phyloP scores from a whole-genome alignment of 2,888 invertebrate species.

The Erebia aethiops region DNA sequence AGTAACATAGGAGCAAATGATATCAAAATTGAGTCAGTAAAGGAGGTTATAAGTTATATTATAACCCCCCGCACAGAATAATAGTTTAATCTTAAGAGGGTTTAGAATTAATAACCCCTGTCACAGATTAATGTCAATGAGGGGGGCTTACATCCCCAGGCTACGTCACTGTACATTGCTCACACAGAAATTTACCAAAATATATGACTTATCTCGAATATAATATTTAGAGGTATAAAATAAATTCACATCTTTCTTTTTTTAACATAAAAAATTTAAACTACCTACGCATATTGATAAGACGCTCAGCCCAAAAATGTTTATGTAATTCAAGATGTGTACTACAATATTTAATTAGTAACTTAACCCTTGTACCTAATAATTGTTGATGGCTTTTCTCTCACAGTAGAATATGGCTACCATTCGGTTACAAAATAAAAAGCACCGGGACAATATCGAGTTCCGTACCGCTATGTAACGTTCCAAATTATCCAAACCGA shows the following conservation, averaged over 20 bases:
- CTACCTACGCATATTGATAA: neutral
- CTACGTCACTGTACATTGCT: neutral
- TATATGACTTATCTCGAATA: neutral
- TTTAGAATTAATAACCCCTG: neutral
- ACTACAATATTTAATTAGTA: conserved; percentile 26
- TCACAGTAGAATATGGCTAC: conserved; percentile 37
- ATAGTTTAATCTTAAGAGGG: neutral
- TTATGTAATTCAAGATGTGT: conserved; percentile 4
- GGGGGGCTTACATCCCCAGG: neutral
- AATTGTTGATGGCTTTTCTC: conserved; percentile 31
- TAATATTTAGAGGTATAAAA: neutral
- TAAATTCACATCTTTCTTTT: no score
- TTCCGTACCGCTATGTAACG: conserved; percentile 34
- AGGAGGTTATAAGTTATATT: no score
- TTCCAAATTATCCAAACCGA: neutral
- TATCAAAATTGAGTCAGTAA: no score
- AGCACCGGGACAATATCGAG: conserved; percentile 45
- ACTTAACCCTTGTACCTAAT: conserved; percentile 35
- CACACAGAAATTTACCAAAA: neutral
- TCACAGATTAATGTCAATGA: neutral
- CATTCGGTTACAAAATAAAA: conserved; percentile 35
- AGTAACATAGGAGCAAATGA: neutral
- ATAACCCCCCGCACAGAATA: neutral
- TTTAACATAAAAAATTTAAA: neutral
- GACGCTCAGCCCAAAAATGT: conserved; percentile 12